Conservation (phyloP, 2,797 vertebrate species). For the Gymnoscopelus microlampas region DNA sequence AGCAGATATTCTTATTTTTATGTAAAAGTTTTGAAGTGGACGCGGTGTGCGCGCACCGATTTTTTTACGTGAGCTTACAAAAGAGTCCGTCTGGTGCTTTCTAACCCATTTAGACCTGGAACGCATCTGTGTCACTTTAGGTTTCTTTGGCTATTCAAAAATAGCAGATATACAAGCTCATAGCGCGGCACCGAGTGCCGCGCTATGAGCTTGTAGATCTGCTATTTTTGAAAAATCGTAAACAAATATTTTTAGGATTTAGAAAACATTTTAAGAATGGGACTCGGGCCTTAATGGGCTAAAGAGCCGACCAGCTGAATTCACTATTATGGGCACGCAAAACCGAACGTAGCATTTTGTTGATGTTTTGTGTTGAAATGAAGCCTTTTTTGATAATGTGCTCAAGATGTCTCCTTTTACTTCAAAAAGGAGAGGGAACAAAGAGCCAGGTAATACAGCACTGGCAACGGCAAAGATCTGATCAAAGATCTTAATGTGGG, state of each 20-base stretch:
- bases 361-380: not conserved
- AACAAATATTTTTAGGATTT: no score
- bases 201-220: no score
- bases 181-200: no score
- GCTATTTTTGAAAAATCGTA: no score
- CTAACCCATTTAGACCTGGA: no score
- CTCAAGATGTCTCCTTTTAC: conserved; percentile 17
- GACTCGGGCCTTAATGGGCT: no score
- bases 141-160: no score
- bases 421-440: conserved; percentile 24
- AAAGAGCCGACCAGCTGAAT: not conserved
- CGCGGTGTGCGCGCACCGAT: not conserved
- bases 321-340: conserved; percentile 1
- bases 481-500: conserved; percentile 43
- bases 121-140: no score
- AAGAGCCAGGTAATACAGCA: conserved; percentile 5
- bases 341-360: no score
- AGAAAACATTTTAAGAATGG: no score
- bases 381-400: not conserved
- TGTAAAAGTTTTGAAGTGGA: not conserved
- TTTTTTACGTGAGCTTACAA: not conserved
- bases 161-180: no score
- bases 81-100: not conserved
- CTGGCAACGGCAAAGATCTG: conserved; percentile 31
- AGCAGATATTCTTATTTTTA: not conserved